These are phyloP conservation scores for Oryzias dopingdopingensis DNA, from an alignment of 2,797 vertebrate species.

Conservation along the genomic window DNA sequence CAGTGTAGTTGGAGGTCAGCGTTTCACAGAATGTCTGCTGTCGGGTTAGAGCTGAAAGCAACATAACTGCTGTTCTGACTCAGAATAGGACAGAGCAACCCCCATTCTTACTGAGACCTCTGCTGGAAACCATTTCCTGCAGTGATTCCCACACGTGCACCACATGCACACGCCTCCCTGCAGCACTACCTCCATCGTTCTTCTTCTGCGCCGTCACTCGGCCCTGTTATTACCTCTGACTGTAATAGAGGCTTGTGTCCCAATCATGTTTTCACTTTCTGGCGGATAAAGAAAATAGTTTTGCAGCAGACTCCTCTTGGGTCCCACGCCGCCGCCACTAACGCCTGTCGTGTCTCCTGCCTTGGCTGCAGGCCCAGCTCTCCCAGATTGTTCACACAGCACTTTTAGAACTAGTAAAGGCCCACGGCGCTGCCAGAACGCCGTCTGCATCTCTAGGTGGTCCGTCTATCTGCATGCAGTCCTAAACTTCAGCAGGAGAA, in stretches of 20 bases:
- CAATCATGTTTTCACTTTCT: constrained; percentile 70
- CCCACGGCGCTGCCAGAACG: constrained; percentile 22
- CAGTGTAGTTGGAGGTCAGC: too few species aligned
- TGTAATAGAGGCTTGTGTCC: constrained; percentile 70
- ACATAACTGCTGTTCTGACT: too few species aligned
- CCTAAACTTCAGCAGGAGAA: constrained; percentile 8
- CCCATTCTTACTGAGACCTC: too few species aligned
- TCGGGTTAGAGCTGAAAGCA: too few species aligned
- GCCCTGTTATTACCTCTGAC: constrained; percentile 71
- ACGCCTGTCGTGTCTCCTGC: constrained; percentile 50
- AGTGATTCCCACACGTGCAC: too few species aligned
- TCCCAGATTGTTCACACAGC: constrained; percentile 56
- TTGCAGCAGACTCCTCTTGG: constrained; percentile 54
- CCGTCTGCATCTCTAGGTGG: constrained; percentile 51
- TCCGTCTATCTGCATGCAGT: constrained; percentile 35
- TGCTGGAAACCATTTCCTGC: too few species aligned
- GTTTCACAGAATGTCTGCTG: too few species aligned
- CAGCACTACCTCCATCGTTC: constrained; percentile 4
- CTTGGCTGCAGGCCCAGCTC: constrained; percentile 48
- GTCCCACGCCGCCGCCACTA: constrained; percentile 22
- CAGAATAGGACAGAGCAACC: too few species aligned
- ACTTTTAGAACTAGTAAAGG: constrained; percentile 50
- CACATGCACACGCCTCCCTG: too few species aligned
- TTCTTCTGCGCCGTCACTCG: constrained; percentile 48
- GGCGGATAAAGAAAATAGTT: constrained; percentile 58